A percentile compares a stretch with the other conserved stretches of the same genome.
phyloP scores from a whole-genome alignment of 2,888 invertebrate genomes.

The Caenorhabditis becei region DNA sequence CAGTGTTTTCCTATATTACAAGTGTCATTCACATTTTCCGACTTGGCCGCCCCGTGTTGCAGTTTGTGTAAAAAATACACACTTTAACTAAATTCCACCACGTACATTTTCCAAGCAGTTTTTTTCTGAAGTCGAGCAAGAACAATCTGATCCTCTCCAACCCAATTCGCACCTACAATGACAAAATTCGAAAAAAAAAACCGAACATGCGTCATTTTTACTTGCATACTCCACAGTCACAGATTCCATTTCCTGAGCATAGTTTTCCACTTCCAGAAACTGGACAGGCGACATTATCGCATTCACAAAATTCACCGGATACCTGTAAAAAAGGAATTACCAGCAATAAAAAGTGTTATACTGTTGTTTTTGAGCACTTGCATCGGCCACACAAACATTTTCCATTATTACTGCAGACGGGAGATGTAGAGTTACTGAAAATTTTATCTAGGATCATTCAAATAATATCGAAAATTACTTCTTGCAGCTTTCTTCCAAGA shows the following conservation, averaged over 20 bases:
- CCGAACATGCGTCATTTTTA: conserved; percentile 25
- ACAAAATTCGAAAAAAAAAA: conserved; percentile 22
- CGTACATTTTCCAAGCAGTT: conserved; percentile 37
- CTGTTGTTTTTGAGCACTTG: conserved; percentile 65
- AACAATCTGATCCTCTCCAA: conserved; percentile 76
- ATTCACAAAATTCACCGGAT: conserved; percentile 79
- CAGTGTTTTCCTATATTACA: no score
- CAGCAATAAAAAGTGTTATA: conserved; percentile 27
- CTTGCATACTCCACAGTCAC: conserved; percentile 77
- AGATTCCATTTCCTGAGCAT: conserved; percentile 77
- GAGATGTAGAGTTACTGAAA: conserved; percentile 61
- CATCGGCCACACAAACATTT: conserved; percentile 79
- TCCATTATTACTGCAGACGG: conserved; percentile 73
- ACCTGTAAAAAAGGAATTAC: conserved; percentile 66
- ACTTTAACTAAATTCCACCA: not conserved
- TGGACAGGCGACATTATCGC: conserved; percentile 77
- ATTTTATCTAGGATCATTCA: not conserved
- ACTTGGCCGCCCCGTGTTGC: no score
- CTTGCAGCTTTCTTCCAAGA: conserved; percentile 74
- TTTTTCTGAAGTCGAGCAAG: conserved; percentile 62
- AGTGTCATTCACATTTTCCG: no score
- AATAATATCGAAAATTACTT: conserved; percentile 70
- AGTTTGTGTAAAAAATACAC: no score
- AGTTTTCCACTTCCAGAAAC: conserved; percentile 67
- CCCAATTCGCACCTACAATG: conserved; percentile 72